Percentiles rank a stretch among this genome's conserved stretches.
Evolutionary conservation across 2,113 vertebrate species (phyloP).

Genomic region (human): DNA sequence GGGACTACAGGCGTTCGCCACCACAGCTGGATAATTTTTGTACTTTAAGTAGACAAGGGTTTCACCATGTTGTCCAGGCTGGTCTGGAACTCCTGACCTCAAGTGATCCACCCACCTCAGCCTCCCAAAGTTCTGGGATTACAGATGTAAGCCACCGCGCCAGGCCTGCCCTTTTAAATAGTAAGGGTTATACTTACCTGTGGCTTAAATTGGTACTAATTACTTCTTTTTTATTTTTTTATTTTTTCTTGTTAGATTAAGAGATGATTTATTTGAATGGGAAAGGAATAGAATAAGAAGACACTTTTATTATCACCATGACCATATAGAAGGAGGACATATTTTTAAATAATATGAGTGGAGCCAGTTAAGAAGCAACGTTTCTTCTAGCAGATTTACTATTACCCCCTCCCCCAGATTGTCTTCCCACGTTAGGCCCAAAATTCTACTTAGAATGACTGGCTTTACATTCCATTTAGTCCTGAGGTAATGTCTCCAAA

Average conservation of each 20-base stretch:
- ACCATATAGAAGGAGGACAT: neutral
- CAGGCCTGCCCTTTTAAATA: neutral
- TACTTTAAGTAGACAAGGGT: too few relatives aligned
- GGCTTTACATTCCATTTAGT: neutral
- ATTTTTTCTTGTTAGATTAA: conserved; percentile 69
- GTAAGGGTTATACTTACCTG: neutral
- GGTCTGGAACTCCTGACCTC: too few relatives aligned
- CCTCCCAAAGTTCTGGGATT: neutral
- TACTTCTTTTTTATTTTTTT: too few relatives aligned
- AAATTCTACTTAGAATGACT: neutral
- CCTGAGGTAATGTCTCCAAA: neutral
- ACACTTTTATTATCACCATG: conserved; percentile 13
- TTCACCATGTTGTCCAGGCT: too few relatives aligned
- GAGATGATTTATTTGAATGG: conserved; percentile 8
- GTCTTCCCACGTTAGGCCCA: neutral
- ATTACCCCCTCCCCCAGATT: neutral
- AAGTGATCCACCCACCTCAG: neutral
- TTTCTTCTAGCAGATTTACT: conserved; percentile 10
- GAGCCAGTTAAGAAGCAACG: conserved; percentile 19
- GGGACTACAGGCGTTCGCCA: too few relatives aligned
- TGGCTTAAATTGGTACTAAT: neutral
- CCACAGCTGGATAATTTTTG: too few relatives aligned
- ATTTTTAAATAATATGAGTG: neutral
- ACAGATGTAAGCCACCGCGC: neutral
- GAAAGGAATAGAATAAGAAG: neutral